These are phyloP conservation scores for Vultur gryphus DNA, from an alignment of 2,797 vertebrate genomes.

Conservation along the genomic window DNA sequence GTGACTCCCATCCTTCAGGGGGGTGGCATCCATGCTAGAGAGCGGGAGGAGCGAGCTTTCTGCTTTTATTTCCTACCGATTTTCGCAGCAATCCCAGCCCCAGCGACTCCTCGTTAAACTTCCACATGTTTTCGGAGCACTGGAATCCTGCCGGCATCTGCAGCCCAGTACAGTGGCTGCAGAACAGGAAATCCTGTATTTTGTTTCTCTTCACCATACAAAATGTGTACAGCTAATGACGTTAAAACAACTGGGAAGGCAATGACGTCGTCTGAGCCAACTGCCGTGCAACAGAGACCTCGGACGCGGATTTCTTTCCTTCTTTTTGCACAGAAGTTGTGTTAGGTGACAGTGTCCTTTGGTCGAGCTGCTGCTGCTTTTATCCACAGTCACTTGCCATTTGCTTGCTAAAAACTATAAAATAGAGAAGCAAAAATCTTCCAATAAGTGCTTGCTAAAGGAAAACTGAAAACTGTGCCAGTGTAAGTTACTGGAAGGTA, in stretches of 20 bases:
- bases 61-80: not conserved
- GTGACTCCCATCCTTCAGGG: not conserved
- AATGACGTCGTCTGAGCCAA: not conserved
- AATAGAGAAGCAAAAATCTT: not conserved
- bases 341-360: not conserved
- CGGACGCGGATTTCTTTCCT: fast-evolving
- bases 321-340: not conserved
- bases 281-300: not conserved
- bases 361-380: not conserved
- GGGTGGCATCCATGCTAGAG: not conserved
- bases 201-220: not conserved
- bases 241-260: not conserved
- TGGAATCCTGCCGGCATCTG: conserved; percentile 28
- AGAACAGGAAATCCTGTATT: conserved; percentile 58
- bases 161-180: not conserved
- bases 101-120: not conserved
- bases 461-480: not conserved
- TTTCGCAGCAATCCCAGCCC: not conserved
- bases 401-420: not conserved
- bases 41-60: not conserved
- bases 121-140: not conserved
- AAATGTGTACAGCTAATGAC: not conserved
- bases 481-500: not conserved
- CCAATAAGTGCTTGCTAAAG: not conserved
- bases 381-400: not conserved